Evolutionary conservation across 1,140 invertebrate species (phyloP).

Genomic region (Diorhabda sublineata): DNA sequence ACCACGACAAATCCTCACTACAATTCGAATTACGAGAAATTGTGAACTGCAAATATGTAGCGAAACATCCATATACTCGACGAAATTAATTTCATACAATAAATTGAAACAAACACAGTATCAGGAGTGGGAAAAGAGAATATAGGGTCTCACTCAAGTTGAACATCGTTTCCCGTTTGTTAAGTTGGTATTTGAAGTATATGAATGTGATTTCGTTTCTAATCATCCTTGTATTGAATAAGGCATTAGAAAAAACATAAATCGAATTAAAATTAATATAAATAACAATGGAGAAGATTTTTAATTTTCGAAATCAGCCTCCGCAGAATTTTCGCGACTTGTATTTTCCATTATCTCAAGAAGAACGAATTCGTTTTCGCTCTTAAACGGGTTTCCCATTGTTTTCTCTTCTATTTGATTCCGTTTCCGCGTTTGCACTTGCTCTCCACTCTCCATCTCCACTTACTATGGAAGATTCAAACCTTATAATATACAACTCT

Average conservation of each 20-base stretch:
- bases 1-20: conserved; percentile 10
- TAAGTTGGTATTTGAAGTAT: conserved; percentile 7
- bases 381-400: conserved; percentile 5
- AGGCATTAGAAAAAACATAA: too few species aligned
- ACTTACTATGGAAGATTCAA: not conserved
- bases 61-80: not conserved
- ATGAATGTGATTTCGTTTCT: not conserved
- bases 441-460: not conserved
- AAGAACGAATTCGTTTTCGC: conserved; percentile 6
- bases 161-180: conserved; percentile 12
- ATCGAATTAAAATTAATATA: too few species aligned
- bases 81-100: conserved; percentile 14
- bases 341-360: conserved; percentile 7
- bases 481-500: not conserved
- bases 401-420: conserved; percentile 12
- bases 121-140: not conserved
- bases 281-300: too few species aligned
- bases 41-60: conserved; percentile 1
- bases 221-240: too few species aligned
- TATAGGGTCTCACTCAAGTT: conserved; percentile 8
- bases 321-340: conserved; percentile 7
- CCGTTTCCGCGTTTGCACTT: conserved; percentile 8
- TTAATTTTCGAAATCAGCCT: too few species aligned
- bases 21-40: conserved; percentile 7
- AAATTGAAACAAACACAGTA: conserved; percentile 12